Evolutionary conservation across 2,888 invertebrate species (phyloP).

Genomic region (Acleris sparsana): DNA sequence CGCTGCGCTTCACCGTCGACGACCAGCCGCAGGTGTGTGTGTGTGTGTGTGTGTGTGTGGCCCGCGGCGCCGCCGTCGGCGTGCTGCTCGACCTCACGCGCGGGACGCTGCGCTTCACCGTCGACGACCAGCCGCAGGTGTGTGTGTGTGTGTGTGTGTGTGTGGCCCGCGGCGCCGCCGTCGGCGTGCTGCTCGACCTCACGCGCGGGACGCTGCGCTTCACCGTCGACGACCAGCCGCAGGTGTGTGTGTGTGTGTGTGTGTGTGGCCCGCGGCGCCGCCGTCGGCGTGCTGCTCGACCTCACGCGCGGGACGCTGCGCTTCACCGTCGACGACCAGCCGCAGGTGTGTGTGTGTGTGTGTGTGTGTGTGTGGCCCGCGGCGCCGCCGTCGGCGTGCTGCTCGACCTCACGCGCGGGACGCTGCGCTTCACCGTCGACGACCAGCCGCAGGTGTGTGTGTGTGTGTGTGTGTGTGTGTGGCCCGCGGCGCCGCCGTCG

Average conservation of each 20-base stretch:
- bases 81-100: too few relatives aligned
- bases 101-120: not conserved
- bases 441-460: conserved; percentile 87
- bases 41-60: conserved; percentile 92
- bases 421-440: conserved; percentile 96
- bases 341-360: conserved; percentile 89
- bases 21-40: conserved; percentile 90
- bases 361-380: conserved; percentile 88
- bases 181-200: conserved; percentile 95
- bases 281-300: conserved; percentile 96
- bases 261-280: conserved; percentile 91
- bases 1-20: conserved; percentile 96
- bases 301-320: conserved; percentile 94
- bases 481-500: too few relatives aligned
- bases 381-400: conserved; percentile 95
- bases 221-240: conserved; percentile 96
- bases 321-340: conserved; percentile 97
- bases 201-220: conserved; percentile 94
- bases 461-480: conserved; percentile 55
- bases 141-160: too few relatives aligned
- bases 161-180: conserved; percentile 39
- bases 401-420: conserved; percentile 94
- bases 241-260: conserved; percentile 80
- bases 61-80: conserved; percentile 79
- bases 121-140: too few relatives aligned